phyloP scores from a whole-genome alignment of 2,888 invertebrate species.

The Eristalis intricaria region DNA sequence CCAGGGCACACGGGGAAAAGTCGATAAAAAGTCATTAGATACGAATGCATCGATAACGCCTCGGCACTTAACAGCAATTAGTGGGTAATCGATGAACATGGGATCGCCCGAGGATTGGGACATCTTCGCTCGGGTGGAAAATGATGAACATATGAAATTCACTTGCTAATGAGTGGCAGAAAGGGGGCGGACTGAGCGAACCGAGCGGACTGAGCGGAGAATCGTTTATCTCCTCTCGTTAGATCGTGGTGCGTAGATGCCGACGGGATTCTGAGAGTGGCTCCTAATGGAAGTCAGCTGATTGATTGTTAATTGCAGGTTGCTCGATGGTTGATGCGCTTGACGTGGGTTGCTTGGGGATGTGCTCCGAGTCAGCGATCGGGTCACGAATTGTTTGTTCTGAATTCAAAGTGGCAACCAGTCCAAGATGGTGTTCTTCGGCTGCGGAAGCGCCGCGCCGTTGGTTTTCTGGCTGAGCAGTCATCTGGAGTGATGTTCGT shows the following conservation, averaged over 20 bases:
- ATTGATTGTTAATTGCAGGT: neutral
- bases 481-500: neutral
- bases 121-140: slow-evolving; percentile 3
- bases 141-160: neutral
- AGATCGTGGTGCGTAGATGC: neutral
- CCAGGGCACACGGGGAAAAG: neutral
- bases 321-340: neutral
- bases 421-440: neutral
- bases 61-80: slow-evolving; percentile 40
- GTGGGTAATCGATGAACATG: slow-evolving; percentile 33
- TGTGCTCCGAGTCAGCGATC: neutral
- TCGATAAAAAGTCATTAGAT: slow-evolving; percentile 33
- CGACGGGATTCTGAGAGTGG: neutral
- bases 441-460: too few relatives aligned
- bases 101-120: slow-evolving; percentile 30
- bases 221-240: neutral
- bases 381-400: neutral
- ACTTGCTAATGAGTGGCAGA: neutral
- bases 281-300: neutral
- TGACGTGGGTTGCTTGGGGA: neutral
- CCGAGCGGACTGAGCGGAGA: neutral
- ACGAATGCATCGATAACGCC: slow-evolving; percentile 14
- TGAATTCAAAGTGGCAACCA: neutral
- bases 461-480: neutral
- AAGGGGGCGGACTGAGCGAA: neutral